Conservation (phyloP, 2,888 invertebrate genomes). For the Nycteola revayana region DNA sequence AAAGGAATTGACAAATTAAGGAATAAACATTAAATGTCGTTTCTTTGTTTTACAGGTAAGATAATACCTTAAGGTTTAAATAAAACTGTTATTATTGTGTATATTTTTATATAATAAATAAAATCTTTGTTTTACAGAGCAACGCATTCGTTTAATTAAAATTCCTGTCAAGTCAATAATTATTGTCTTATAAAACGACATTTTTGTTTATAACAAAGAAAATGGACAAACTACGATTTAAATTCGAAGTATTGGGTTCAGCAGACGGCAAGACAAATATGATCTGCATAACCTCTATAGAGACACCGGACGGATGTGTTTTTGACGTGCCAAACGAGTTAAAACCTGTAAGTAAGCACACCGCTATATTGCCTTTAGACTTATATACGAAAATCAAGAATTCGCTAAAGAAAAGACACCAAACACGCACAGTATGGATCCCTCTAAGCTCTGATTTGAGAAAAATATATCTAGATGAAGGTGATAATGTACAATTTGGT, state of each 20-base stretch:
- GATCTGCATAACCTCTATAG: conserved; percentile 27
- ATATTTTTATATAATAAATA: no score
- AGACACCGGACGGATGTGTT: conserved; percentile 11
- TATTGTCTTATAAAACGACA: conserved; percentile 9
- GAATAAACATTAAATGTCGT: no score
- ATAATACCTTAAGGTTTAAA: no score
- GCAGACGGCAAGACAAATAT: conserved; percentile 25
- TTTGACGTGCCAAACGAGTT: conserved; percentile 17
- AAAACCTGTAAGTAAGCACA: conserved; percentile 2
- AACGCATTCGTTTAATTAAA: no score
- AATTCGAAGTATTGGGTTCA: conserved; percentile 15
- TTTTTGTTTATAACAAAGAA: conserved; percentile 2
- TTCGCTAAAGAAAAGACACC: conserved; percentile 1
- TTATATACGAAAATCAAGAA: not conserved
- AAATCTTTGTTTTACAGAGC: no score
- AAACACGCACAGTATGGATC: not conserved
- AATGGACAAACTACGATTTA: conserved; percentile 11
- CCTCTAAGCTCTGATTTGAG: not conserved
- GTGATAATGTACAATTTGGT: conserved; percentile 3
- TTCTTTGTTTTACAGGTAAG: no score
- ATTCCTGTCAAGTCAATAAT: no score
- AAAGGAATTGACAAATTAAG: no score
- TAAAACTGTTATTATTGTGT: no score
- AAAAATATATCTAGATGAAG: conserved; percentile 2
- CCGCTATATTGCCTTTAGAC: not conserved